These are phyloP conservation scores for Lasioglossum leucozonium DNA, from an alignment of 2,888 invertebrate genomes.

Conservation along the genomic window DNA sequence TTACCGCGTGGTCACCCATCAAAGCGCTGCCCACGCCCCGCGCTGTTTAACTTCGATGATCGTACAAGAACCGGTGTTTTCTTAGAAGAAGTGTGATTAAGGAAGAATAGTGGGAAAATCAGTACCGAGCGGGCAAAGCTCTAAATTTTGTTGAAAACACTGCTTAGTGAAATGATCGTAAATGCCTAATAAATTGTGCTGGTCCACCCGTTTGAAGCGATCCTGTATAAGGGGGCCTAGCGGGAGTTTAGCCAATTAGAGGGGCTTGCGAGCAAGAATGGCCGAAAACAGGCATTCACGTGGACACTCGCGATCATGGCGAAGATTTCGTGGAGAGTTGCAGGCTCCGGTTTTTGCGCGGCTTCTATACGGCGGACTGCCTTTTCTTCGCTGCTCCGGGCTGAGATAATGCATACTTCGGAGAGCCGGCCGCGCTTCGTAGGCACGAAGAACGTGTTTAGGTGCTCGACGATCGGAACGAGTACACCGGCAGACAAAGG, in stretches of 20 bases:
- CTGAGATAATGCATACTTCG: constrained; percentile 71
- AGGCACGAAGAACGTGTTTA: constrained; percentile 73
- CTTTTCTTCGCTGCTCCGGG: constrained; percentile 62
- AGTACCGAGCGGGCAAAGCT: too few species aligned
- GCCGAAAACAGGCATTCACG: constrained; percentile 1
- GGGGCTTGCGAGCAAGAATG: not conserved
- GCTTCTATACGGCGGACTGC: constrained; percentile 31
- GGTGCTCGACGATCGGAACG: constrained; percentile 73
- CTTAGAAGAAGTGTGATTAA: too few species aligned
- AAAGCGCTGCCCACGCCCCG: too few species aligned
- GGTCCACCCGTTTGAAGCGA: too few species aligned
- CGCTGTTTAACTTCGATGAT: too few species aligned
- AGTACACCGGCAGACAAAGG: constrained; percentile 69
- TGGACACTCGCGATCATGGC: constrained; percentile 6
- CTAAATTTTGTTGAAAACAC: too few species aligned
- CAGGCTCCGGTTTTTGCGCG: constrained; percentile 44
- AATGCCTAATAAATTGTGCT: too few species aligned
- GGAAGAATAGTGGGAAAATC: too few species aligned
- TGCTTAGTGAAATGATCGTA: too few species aligned
- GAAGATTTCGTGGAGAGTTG: constrained; percentile 39
- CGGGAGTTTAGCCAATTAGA: constrained; percentile 2
- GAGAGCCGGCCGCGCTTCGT: constrained; percentile 63
- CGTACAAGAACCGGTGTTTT: too few species aligned
- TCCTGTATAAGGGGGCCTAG: not conserved
- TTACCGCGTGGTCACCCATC: too few species aligned